Percentiles rank a stretch among this genome's conserved stretches.
phyloP scores from a whole-genome alignment of 2,797 vertebrate genomes.

The Acestrorhynchus altus region DNA sequence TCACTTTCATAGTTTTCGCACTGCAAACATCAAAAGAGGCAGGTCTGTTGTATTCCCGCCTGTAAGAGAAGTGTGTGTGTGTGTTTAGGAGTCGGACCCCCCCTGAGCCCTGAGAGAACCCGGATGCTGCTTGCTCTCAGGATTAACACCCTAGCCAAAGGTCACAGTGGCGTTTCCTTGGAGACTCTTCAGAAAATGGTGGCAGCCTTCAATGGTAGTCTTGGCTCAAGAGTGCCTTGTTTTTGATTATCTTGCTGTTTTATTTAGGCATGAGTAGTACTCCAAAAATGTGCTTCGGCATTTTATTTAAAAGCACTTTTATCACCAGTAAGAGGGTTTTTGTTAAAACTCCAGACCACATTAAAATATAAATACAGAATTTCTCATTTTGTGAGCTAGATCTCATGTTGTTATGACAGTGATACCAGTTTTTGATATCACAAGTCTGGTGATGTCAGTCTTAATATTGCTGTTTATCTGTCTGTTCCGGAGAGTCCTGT shows the following conservation, averaged over 20 bases:
- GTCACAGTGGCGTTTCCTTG: slow-evolving; percentile 92
- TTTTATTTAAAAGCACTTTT: too few species aligned
- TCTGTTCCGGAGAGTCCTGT: slow-evolving; percentile 84
- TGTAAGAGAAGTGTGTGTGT: slow-evolving; percentile 1
- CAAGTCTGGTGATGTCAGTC: neutral
- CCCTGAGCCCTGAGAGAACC: slow-evolving; percentile 90
- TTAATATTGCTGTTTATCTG: neutral
- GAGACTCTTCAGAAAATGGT: slow-evolving; percentile 91
- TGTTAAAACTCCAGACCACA: too few species aligned
- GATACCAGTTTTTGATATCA: too few species aligned
- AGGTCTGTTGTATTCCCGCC: neutral
- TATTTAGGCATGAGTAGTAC: neutral
- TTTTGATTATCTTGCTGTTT: neutral
- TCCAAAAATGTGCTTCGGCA: too few species aligned
- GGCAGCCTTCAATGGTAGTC: slow-evolving; percentile 91
- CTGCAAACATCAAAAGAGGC: neutral
- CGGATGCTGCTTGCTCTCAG: slow-evolving; percentile 95
- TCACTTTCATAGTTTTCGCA: neutral
- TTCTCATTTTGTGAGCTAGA: too few species aligned
- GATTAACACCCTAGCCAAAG: slow-evolving; percentile 97
- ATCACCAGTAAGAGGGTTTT: too few species aligned
- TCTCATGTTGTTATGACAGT: too few species aligned
- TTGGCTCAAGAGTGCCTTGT: neutral
- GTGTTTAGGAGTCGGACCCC: slow-evolving; percentile 89
- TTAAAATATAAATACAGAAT: too few species aligned